Evolutionary conservation across 1,140 invertebrate genomes (phyloP).

Genomic region (Oppia nitens): DNA sequence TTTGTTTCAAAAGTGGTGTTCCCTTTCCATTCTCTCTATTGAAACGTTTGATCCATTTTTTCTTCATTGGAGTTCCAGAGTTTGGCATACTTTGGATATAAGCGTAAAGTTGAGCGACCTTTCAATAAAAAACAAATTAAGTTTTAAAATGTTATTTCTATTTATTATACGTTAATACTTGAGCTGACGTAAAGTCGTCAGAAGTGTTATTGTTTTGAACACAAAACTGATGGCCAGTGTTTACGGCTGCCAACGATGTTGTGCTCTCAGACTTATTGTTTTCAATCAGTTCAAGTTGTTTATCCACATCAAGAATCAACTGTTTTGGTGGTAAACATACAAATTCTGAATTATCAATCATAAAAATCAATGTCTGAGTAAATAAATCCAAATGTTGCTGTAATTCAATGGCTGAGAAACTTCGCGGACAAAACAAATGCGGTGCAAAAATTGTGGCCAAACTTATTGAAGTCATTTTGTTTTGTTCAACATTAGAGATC

Average conservation of each 20-base stretch:
- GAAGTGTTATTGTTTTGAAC: neutral
- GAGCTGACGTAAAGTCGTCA: neutral
- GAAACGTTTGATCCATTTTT: neutral
- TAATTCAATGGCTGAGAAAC: constrained; percentile 52
- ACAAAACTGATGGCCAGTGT: neutral
- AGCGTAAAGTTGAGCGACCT: neutral
- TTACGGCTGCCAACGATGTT: neutral
- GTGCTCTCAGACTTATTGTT: neutral
- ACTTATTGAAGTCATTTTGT: constrained; percentile 74
- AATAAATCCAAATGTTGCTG: constrained; percentile 54
- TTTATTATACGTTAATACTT: no score
- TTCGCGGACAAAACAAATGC: constrained; percentile 71
- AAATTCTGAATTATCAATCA: constrained; percentile 51
- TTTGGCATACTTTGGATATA: neutral
- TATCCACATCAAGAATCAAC: constrained; percentile 45
- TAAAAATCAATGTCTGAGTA: constrained; percentile 59
- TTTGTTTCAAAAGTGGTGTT: neutral
- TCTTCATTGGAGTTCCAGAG: neutral
- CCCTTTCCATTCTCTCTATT: neutral
- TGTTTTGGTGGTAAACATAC: constrained; percentile 58
- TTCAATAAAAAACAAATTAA: neutral
- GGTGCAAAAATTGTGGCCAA: constrained; percentile 78
- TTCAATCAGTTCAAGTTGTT: neutral
- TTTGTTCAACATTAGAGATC: constrained; percentile 47
- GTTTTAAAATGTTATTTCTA: no score